phyloP scores from a whole-genome alignment of 2,888 invertebrate genomes.

The Morinoia aosen region DNA sequence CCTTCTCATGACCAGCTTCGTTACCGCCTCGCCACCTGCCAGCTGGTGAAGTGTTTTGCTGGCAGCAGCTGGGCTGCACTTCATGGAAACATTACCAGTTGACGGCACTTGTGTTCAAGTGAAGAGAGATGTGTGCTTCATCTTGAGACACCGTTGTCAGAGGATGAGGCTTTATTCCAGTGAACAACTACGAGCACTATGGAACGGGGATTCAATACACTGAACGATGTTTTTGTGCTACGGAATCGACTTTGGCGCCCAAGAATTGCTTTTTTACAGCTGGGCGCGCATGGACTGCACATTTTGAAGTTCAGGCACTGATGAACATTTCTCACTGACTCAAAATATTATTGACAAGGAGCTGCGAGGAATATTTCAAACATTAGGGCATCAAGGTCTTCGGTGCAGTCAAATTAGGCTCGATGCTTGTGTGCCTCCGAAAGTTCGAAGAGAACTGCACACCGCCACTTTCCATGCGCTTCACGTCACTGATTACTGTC shows the following conservation, averaged over 20 bases:
- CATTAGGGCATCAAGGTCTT: too few species aligned
- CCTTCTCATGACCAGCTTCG: not conserved
- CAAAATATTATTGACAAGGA: too few species aligned
- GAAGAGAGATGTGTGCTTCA: not conserved
- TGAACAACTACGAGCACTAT: not conserved
- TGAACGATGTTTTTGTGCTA: not conserved
- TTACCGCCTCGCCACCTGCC: not conserved
- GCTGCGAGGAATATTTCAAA: too few species aligned
- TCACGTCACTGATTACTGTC: not conserved
- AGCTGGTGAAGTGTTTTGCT: not conserved
- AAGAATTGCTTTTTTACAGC: not conserved
- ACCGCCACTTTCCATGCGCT: too few species aligned
- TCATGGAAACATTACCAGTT: not conserved
- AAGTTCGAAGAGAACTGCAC: too few species aligned
- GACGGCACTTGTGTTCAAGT: not conserved
- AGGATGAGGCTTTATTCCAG: not conserved
- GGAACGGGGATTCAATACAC: not conserved
- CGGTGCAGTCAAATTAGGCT: too few species aligned
- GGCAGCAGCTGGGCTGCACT: not conserved
- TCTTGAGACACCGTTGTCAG: not conserved
- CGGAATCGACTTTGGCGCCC: not conserved
- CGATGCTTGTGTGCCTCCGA: too few species aligned
- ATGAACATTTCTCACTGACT: too few species aligned
- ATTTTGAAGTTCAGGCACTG: too few species aligned
- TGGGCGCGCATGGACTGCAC: too few species aligned